These are phyloP conservation scores for Hymenochirus boettgeri DNA, from an alignment of 2,113 vertebrate species.

Conservation along the genomic window DNA sequence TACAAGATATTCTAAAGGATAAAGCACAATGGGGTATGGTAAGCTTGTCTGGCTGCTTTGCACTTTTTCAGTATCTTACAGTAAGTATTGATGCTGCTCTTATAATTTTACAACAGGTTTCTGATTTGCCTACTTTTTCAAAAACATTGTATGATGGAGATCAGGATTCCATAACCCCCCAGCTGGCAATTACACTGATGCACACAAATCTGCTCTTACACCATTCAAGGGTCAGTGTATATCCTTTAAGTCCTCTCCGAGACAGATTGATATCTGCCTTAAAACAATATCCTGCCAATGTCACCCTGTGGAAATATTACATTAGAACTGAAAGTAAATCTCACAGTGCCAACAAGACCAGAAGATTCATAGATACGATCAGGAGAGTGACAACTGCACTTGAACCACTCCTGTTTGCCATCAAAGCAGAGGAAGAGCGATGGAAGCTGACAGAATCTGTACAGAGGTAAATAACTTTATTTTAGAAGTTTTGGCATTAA, in stretches of 20 bases:
- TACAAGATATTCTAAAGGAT: slow-evolving; percentile 56
- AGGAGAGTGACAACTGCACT: slow-evolving; percentile 60
- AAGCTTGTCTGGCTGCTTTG: slow-evolving; percentile 72
- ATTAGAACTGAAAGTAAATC: slow-evolving; percentile 76
- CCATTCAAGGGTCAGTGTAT: slow-evolving; percentile 66
- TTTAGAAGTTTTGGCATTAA: neutral
- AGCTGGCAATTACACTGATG: slow-evolving; percentile 71
- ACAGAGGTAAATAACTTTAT: slow-evolving; percentile 66
- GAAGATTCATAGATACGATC: slow-evolving; percentile 78
- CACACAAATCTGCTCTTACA: slow-evolving; percentile 71
- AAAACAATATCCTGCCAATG: slow-evolving; percentile 66
- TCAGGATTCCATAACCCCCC: slow-evolving; percentile 46
- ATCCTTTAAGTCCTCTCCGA: slow-evolving; percentile 76
- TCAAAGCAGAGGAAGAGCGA: slow-evolving; percentile 82
- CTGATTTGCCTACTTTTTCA: slow-evolving; percentile 33
- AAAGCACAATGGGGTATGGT: slow-evolving; percentile 21
- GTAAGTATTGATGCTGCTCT: slow-evolving; percentile 73
- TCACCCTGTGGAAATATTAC: slow-evolving; percentile 77
- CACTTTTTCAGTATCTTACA: slow-evolving; percentile 92
- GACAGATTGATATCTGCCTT: slow-evolving; percentile 69
- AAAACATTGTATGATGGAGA: neutral
- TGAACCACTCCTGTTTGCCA: slow-evolving; percentile 83
- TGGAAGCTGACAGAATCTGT: slow-evolving; percentile 77
- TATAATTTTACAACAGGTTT: slow-evolving; percentile 62
- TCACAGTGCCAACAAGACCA: slow-evolving; percentile 75